phyloP scores from a whole-genome alignment of 2,113 vertebrate genomes.

The Crotalus helleri region DNA sequence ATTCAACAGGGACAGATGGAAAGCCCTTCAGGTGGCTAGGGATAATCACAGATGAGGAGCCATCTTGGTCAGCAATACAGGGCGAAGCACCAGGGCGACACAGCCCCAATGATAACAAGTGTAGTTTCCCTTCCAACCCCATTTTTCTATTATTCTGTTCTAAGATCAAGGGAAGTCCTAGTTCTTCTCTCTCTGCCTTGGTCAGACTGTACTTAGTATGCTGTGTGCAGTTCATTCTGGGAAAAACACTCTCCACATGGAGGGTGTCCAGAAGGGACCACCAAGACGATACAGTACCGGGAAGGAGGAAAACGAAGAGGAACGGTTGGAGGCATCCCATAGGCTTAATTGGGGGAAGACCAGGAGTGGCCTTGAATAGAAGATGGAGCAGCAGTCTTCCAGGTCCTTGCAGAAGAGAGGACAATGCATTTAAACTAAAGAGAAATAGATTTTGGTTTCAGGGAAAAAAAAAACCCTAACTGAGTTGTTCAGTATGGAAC shows the following conservation, averaged over 20 bases:
- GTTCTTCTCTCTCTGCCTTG: not conserved
- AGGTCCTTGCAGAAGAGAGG: not conserved
- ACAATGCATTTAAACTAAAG: not conserved
- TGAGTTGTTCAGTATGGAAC: not conserved
- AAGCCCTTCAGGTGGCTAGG: not conserved
- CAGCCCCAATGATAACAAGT: not conserved
- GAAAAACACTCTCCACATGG: not conserved
- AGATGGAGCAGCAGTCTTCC: not conserved
- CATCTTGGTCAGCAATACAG: not conserved
- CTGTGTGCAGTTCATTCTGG: not conserved
- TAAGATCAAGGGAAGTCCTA: not conserved
- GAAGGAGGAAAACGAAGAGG: not conserved
- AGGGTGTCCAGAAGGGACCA: not conserved
- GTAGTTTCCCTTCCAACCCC: not conserved
- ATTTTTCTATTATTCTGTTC: too few relatives aligned
- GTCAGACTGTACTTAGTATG: not conserved
- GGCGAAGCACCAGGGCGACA: not conserved
- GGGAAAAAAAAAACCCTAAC: not conserved
- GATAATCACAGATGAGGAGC: not conserved
- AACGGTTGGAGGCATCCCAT: not conserved
- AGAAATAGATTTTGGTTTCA: not conserved
- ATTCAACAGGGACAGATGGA: not conserved
- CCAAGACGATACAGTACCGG: not conserved
- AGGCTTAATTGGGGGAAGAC: not conserved
- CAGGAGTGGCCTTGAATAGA: not conserved